These are phyloP conservation scores for Dermatemys mawii DNA, from an alignment of 2,113 vertebrate species.

Conservation along the genomic window DNA sequence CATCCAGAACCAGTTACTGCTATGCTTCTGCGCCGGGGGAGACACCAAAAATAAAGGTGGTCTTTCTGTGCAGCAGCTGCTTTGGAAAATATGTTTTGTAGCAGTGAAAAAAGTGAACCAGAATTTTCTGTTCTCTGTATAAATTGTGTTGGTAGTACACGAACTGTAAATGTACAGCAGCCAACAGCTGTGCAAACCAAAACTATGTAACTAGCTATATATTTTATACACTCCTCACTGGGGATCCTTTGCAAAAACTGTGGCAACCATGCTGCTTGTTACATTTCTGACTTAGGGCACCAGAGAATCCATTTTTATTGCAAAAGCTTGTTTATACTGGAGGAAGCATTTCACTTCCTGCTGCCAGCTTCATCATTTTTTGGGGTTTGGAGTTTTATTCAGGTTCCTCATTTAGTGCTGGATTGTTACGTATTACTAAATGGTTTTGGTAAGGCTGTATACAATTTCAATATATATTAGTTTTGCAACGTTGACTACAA, in stretches of 20 bases:
- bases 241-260: neutral
- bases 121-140: slow-evolving; percentile 30
- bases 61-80: slow-evolving; percentile 23
- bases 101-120: neutral
- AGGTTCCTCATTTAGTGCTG: neutral
- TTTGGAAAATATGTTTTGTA: slow-evolving; percentile 41
- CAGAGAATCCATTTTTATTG: slow-evolving; percentile 1
- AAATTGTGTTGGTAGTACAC: slow-evolving; percentile 13
- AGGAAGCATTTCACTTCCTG: neutral
- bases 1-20: neutral
- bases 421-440: neutral
- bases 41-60: slow-evolving; percentile 14
- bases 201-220: neutral
- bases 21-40: neutral
- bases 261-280: neutral
- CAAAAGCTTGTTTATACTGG: slow-evolving; percentile 34
- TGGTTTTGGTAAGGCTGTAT: neutral
- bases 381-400: neutral
- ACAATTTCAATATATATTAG: neutral
- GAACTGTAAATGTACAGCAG: slow-evolving; percentile 44
- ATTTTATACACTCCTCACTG: neutral
- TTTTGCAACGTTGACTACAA: neutral
- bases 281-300: neutral
- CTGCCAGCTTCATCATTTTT: neutral
- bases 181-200: slow-evolving; percentile 28